Percentiles rank a stretch among this genome's conserved stretches.
These are phyloP conservation scores for Papilio gigon DNA, from an alignment of 2,888 invertebrate genomes.

Conservation along the genomic window DNA sequence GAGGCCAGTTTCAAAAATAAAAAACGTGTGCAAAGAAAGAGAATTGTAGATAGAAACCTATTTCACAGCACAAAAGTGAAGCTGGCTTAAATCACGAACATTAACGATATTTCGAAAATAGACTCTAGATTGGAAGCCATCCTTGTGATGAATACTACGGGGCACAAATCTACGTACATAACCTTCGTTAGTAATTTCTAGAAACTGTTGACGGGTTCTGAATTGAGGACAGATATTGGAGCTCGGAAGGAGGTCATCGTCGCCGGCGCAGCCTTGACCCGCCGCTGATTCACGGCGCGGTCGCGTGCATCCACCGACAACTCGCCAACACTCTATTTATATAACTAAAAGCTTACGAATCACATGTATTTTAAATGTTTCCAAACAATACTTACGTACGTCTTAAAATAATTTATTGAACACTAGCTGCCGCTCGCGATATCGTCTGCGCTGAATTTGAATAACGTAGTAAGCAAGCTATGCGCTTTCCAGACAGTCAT, in stretches of 20 bases:
- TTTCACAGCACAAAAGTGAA: too few relatives aligned
- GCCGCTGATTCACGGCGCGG: slow-evolving; percentile 58
- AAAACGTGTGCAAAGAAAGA: neutral
- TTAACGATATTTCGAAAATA: too few relatives aligned
- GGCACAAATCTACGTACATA: too few relatives aligned
- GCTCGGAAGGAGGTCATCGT: slow-evolving; percentile 66
- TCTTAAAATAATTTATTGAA: slow-evolving; percentile 17
- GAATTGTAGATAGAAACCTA: neutral
- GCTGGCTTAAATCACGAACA: too few relatives aligned
- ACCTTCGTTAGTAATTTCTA: slow-evolving; percentile 37
- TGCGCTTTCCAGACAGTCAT: too few relatives aligned
- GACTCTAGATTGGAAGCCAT: too few relatives aligned
- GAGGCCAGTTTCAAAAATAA: neutral
- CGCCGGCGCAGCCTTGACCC: slow-evolving; percentile 62
- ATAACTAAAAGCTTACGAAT: slow-evolving; percentile 46
- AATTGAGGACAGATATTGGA: slow-evolving; percentile 60
- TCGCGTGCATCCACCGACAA: slow-evolving; percentile 49
- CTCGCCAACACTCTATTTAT: slow-evolving; percentile 44
- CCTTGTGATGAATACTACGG: too few relatives aligned
- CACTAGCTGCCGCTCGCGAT: neutral
- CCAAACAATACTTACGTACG: slow-evolving; percentile 11
- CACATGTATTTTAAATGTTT: slow-evolving; percentile 34
- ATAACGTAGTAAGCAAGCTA: too few relatives aligned
- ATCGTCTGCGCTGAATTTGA: too few relatives aligned
- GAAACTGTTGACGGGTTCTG: slow-evolving; percentile 47